Conservation (phyloP, 2,797 vertebrate genomes). For the Rhinella marina region DNA sequence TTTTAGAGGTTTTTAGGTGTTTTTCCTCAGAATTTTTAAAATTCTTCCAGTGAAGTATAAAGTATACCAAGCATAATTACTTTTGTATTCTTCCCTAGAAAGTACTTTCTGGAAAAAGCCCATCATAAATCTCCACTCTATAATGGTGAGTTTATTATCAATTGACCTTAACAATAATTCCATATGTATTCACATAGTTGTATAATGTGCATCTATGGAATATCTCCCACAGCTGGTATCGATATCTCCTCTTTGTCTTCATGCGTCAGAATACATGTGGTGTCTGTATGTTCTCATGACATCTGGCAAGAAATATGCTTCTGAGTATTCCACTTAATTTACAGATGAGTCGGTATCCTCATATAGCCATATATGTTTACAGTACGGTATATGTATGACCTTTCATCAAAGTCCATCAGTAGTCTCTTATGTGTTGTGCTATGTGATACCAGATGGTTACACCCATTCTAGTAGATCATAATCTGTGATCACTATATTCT, state of each 20-base stretch:
- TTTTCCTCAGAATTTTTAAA: neutral
- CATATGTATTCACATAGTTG: neutral
- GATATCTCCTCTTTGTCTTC: constrained; percentile 16
- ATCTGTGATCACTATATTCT: neutral
- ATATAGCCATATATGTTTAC: constrained; percentile 20
- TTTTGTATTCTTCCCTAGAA: neutral
- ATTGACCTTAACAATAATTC: constrained; percentile 31
- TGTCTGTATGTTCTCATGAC: constrained; percentile 21
- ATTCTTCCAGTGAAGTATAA: neutral
- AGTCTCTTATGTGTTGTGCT: constrained; percentile 10
- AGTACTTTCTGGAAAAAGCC: neutral
- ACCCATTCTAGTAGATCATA: constrained; percentile 2
- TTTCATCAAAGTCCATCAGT: constrained; percentile 17
- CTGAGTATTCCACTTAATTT: constrained; percentile 6
- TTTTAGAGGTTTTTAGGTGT: neutral
- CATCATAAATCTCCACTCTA: neutral
- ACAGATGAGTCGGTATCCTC: constrained; percentile 20
- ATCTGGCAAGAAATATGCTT: constrained; percentile 25
- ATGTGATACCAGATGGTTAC: constrained; percentile 17
- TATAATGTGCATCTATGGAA: constrained; percentile 11
- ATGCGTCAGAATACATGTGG: constrained; percentile 33
- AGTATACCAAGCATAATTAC: neutral
- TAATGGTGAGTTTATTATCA: neutral
- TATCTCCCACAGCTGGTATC: constrained; percentile 28
- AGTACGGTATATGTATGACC: neutral